Conservation (phyloP, 2,113 vertebrate genomes). For the Rallus limicola region DNA sequence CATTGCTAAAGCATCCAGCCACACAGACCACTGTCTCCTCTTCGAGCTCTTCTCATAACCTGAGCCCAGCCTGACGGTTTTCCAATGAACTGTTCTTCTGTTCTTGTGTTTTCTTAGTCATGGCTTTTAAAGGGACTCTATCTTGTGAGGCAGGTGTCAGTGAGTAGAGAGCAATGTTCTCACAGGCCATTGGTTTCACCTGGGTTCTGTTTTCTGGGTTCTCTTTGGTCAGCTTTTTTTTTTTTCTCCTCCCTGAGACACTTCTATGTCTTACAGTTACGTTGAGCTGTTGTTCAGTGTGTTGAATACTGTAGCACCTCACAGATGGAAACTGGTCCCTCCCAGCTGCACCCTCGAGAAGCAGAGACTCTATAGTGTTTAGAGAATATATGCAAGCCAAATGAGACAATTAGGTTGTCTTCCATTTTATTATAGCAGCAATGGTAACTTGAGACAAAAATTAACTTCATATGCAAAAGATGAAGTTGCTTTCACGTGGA, state of each 20-base stretch:
- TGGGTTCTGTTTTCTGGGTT: background rate
- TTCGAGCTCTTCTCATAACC: background rate
- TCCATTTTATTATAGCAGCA: background rate
- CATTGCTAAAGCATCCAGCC: slow-evolving; percentile 1
- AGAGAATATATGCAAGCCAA: slow-evolving; percentile 1
- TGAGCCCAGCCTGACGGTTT: background rate
- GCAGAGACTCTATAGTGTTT: background rate
- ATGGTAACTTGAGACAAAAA: background rate
- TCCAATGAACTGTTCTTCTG: background rate
- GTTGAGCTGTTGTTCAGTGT: background rate
- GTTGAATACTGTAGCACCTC: background rate
- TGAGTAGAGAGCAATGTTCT: background rate
- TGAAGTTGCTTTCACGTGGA: background rate
- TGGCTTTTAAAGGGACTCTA: background rate
- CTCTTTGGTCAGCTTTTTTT: too few species aligned
- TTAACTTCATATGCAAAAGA: background rate
- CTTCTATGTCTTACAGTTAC: background rate
- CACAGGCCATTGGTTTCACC: background rate
- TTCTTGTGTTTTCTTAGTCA: background rate
- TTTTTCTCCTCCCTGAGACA: background rate
- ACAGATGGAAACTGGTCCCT: background rate
- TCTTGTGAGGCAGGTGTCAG: background rate
- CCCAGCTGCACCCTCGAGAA: slow-evolving; percentile 20
- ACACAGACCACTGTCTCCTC: background rate
- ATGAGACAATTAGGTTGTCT: background rate